phyloP scores from a whole-genome alignment of 2,113 vertebrate species.

The Callipepla californica region DNA sequence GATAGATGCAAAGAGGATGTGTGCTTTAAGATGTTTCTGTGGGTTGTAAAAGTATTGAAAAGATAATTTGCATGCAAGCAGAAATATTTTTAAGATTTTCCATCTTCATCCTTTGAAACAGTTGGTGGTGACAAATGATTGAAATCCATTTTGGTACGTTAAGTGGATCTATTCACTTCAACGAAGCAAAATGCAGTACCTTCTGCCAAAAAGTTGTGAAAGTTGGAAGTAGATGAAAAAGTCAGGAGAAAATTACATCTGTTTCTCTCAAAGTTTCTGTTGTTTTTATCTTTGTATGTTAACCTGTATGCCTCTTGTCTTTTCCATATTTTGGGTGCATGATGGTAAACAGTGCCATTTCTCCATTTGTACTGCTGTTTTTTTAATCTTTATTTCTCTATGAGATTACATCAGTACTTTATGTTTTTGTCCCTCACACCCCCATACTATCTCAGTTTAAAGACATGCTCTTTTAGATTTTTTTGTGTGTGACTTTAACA shows the following conservation, averaged over 20 bases:
- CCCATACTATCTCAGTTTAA: constrained; percentile 69
- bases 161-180: background rate
- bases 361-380: background rate
- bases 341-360: background rate
- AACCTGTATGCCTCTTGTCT: background rate
- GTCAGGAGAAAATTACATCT: background rate
- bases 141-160: background rate
- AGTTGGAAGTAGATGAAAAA: background rate
- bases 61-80: background rate
- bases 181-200: background rate
- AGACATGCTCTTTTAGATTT: constrained; percentile 76
- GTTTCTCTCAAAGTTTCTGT: background rate
- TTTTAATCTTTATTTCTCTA: constrained; percentile 34
- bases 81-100: background rate
- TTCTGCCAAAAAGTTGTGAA: background rate
- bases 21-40: background rate
- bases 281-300: background rate
- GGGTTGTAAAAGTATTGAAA: background rate
- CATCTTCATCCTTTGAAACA: background rate
- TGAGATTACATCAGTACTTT: constrained; percentile 65
- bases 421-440: background rate
- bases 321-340: background rate
- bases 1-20: background rate
- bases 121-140: background rate
- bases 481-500: constrained; percentile 75